These are phyloP conservation scores for Machimus atricapillus DNA, from an alignment of 2,888 invertebrate genomes.

Conservation along the genomic window DNA sequence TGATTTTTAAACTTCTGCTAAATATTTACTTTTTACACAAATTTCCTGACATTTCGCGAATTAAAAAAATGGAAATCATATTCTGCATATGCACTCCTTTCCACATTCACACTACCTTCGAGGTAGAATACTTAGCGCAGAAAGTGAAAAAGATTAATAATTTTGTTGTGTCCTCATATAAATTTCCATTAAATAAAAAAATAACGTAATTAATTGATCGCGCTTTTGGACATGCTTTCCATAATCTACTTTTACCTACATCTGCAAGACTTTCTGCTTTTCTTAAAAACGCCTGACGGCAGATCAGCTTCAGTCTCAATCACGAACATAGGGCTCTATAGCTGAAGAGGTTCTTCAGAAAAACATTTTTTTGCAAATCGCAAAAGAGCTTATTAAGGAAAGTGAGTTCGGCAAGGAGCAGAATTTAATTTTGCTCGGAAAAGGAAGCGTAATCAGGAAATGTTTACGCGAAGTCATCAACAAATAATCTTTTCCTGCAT, in stretches of 20 bases:
- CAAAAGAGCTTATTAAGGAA: not conserved
- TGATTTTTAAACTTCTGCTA: no score
- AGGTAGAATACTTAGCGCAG: no score
- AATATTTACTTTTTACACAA: no score
- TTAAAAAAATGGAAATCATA: no score
- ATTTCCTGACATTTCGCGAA: no score
- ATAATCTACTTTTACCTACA: not conserved
- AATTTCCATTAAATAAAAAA: not conserved
- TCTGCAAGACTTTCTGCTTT: not conserved
- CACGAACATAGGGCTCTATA: not conserved
- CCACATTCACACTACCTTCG: no score
- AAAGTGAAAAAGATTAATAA: no score
- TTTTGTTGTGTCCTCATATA: no score
- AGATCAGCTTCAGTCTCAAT: not conserved
- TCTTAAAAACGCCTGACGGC: not conserved
- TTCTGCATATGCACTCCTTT: no score
- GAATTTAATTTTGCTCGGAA: not conserved
- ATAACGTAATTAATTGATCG: not conserved
- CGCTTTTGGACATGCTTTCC: no score
- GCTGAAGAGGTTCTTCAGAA: not conserved
- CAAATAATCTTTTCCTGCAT: not conserved
- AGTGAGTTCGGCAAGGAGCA: not conserved
- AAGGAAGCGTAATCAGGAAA: not conserved
- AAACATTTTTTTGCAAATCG: not conserved
- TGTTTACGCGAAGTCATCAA: not conserved